These are phyloP conservation scores for Antheraea pernyi DNA, from an alignment of 1,140 invertebrate species.

Conservation along the genomic window DNA sequence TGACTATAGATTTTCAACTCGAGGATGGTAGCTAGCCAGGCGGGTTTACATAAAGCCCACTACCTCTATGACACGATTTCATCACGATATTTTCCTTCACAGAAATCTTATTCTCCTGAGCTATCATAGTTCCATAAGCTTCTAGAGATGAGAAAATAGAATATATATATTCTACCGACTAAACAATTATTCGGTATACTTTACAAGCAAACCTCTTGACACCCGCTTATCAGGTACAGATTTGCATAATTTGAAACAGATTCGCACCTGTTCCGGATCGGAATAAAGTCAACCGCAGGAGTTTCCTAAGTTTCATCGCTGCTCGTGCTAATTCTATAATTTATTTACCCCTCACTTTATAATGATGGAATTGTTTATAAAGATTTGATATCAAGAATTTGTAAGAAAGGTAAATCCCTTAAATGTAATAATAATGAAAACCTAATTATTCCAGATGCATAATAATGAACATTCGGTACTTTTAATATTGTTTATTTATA, in stretches of 20 bases:
- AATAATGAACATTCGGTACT: too few relatives aligned
- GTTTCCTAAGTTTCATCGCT: background rate
- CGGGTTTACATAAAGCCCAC: too few relatives aligned
- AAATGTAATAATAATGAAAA: background rate
- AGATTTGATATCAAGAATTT: background rate
- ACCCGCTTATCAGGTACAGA: background rate
- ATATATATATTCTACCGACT: background rate
- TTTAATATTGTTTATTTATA: too few relatives aligned
- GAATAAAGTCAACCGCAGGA: background rate
- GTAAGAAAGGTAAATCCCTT: background rate
- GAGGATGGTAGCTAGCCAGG: too few relatives aligned
- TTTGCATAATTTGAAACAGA: slow-evolving; percentile 3
- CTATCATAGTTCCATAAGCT: too few relatives aligned
- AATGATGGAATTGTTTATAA: background rate
- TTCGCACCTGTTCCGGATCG: background rate
- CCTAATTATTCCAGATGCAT: too few relatives aligned
- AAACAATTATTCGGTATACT: background rate
- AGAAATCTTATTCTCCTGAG: too few relatives aligned
- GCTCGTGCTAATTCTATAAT: background rate
- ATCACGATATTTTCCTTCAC: too few relatives aligned
- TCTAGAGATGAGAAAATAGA: background rate
- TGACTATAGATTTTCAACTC: too few relatives aligned
- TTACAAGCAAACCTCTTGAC: background rate
- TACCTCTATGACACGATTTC: too few relatives aligned
- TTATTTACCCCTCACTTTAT: background rate